Evolutionary conservation across 2,113 vertebrate genomes (phyloP).

Genomic region (Gracilinanus agilis): DNA sequence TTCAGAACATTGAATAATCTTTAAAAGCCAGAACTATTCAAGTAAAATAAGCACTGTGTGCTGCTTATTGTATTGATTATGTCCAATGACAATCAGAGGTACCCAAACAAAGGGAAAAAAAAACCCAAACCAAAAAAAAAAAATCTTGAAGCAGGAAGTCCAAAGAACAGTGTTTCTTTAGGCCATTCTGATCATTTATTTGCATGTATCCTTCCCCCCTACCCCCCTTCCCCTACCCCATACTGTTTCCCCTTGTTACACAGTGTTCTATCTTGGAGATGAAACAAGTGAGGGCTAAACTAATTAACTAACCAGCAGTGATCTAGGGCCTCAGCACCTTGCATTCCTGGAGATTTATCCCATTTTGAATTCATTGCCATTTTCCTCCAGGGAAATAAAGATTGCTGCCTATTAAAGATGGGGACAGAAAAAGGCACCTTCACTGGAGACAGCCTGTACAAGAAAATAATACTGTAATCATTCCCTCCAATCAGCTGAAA

Average conservation of each 20-base stretch:
- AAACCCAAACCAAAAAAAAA: not conserved
- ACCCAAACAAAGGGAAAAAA: constrained; percentile 9
- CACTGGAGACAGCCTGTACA: constrained; percentile 90
- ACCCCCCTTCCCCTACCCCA: constrained; percentile 35
- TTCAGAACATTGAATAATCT: constrained; percentile 69
- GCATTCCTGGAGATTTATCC: constrained; percentile 90
- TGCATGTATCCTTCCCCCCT: constrained; percentile 14
- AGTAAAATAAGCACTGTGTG: constrained; percentile 34
- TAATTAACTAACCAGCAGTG: constrained; percentile 90
- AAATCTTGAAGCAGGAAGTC: constrained; percentile 56
- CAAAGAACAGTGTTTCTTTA: constrained; percentile 32
- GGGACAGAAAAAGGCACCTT: constrained; percentile 94
- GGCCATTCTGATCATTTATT: constrained; percentile 61
- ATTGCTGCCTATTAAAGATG: constrained; percentile 92
- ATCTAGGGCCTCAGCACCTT: constrained; percentile 87
- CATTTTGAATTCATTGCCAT: constrained; percentile 89
- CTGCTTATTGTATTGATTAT: constrained; percentile 74
- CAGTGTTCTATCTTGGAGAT: constrained; percentile 83
- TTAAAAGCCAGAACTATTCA: constrained; percentile 68
- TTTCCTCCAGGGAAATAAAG: constrained; percentile 91
- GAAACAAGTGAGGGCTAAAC: constrained; percentile 85
- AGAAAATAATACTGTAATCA: constrained; percentile 95
- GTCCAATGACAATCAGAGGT: constrained; percentile 70
- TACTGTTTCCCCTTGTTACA: constrained; percentile 73
- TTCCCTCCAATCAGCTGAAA: constrained; percentile 95